phyloP scores from a whole-genome alignment of 1,140 invertebrate species.

The Pentalonia nigronervosa region DNA sequence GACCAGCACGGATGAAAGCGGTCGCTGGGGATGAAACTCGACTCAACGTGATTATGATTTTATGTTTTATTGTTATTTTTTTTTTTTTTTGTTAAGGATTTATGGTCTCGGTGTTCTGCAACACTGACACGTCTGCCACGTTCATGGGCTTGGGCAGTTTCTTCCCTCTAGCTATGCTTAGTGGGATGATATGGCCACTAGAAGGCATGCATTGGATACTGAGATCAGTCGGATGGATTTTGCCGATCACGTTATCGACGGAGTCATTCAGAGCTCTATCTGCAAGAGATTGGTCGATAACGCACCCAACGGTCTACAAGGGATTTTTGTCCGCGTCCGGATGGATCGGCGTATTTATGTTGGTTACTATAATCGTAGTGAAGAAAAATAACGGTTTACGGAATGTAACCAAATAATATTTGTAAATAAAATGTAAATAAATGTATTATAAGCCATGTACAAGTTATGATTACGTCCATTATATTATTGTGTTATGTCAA shows the following conservation, averaged over 20 bases:
- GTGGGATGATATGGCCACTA: conserved; percentile 63
- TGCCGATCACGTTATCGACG: conserved; percentile 71
- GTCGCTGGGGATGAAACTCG: background rate
- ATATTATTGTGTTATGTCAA: background rate
- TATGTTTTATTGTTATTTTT: too few relatives aligned
- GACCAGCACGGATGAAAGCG: background rate
- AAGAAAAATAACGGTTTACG: conserved; percentile 61
- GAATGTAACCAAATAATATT: conserved; percentile 52
- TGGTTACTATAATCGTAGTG: conserved; percentile 60
- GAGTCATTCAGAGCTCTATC: conserved; percentile 70
- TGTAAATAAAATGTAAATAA: conserved; percentile 37
- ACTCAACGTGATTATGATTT: background rate
- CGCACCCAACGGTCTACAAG: conserved; percentile 67
- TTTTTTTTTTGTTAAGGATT: conserved; percentile 60
- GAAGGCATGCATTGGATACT: conserved; percentile 68
- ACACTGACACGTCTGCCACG: conserved; percentile 62
- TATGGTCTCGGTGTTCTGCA: conserved; percentile 62
- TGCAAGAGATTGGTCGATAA: conserved; percentile 69
- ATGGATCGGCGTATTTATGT: conserved; percentile 68
- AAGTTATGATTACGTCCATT: background rate
- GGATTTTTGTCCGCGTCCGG: conserved; percentile 68
- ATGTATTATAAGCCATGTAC: conserved; percentile 17
- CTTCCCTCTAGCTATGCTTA: conserved; percentile 63
- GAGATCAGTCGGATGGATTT: conserved; percentile 67
- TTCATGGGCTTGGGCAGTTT: conserved; percentile 63